phyloP scores from a whole-genome alignment of 2,113 vertebrate genomes.

The Andinoacara biseriatus region DNA sequence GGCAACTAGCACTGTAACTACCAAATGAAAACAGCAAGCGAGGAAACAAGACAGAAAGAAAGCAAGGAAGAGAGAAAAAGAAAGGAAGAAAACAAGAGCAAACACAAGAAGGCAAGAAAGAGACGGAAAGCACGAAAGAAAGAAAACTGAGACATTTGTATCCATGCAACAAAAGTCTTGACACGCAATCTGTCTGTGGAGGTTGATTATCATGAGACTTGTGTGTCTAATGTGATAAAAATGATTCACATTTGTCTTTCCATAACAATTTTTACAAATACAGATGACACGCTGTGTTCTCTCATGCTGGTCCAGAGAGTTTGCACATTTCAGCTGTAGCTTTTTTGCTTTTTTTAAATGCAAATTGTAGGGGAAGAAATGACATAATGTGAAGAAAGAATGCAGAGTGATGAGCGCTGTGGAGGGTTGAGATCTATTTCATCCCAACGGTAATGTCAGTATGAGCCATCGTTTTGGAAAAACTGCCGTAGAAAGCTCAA shows the following conservation, averaged over 20 bases:
- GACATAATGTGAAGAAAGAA: background rate
- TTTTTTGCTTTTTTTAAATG: background rate
- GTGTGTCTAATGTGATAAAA: slow-evolving; percentile 6
- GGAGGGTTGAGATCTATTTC: background rate
- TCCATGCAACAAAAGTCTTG: slow-evolving; percentile 6
- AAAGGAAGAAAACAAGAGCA: background rate
- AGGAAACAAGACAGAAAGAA: background rate
- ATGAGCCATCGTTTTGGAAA: background rate
- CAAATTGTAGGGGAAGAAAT: background rate
- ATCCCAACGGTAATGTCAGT: background rate
- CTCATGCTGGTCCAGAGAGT: background rate
- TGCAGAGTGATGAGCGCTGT: background rate
- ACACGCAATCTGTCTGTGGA: background rate
- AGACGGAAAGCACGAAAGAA: background rate
- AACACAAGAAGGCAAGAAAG: background rate
- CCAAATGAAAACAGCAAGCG: background rate
- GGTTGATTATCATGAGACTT: background rate
- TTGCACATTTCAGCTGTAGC: background rate
- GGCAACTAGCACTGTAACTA: slow-evolving; percentile 46
- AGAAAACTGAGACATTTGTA: background rate
- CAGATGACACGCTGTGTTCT: background rate
- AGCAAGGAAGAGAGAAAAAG: background rate
- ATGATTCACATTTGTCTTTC: slow-evolving; percentile 9
- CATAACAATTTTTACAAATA: slow-evolving; percentile 5
- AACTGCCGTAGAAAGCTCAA: background rate